Conservation (phyloP, 2,888 invertebrate genomes). For the Schizaphis graminum region DNA sequence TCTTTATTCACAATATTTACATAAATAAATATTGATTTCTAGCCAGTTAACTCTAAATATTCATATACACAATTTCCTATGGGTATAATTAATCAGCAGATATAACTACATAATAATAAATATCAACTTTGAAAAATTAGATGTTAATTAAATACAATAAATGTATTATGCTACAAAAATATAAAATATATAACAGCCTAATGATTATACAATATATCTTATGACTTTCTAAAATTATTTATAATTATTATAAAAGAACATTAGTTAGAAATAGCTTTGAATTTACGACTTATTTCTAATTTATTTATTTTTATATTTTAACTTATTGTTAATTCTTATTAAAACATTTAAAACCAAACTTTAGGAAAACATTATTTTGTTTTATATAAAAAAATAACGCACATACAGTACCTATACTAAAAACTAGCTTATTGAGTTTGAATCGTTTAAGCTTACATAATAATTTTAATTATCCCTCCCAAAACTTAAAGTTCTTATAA, state of each 20-base stretch:
- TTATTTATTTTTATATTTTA: background rate
- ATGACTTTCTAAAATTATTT: background rate
- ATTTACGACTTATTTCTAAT: background rate
- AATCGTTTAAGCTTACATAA: background rate
- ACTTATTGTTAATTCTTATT: background rate
- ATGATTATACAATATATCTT: background rate
- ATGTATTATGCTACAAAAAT: background rate
- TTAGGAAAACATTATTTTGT: background rate
- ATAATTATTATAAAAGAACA: background rate
- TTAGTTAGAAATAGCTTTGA: background rate
- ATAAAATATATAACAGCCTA: background rate
- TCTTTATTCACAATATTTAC: background rate
- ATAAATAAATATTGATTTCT: background rate
- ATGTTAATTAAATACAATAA: background rate
- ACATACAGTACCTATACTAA: background rate
- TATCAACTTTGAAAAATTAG: background rate
- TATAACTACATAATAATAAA: background rate
- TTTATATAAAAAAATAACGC: background rate
- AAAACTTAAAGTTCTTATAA: background rate
- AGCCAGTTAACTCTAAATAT: background rate
- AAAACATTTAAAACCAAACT: background rate
- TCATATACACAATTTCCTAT: background rate
- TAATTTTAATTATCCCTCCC: background rate
- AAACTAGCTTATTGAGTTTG: background rate
- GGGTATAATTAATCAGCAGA: background rate